Percentiles rank a stretch among this genome's conserved stretches.
phyloP scores from a whole-genome alignment of 2,888 invertebrate genomes.

The Cheilosia vulpina region DNA sequence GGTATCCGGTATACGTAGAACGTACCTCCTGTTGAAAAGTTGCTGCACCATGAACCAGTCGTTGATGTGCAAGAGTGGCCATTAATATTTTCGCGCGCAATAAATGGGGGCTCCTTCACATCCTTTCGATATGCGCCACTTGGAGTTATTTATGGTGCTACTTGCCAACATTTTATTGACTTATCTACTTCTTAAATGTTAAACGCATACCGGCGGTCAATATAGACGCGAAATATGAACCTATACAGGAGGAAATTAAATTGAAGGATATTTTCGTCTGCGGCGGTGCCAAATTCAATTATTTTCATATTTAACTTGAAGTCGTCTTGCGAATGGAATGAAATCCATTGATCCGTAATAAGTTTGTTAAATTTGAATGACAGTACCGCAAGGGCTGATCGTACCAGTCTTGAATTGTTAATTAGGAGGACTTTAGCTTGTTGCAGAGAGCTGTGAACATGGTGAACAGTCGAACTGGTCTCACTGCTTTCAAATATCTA shows the following conservation, averaged over 20 bases:
- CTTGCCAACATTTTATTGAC: constrained; percentile 35
- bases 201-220: constrained; percentile 24
- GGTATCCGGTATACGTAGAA: neutral
- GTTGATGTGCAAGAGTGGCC: constrained; percentile 13
- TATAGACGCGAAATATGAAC: neutral
- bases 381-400: no score
- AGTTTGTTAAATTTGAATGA: no score
- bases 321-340: no score
- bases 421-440: no score
- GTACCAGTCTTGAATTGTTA: no score
- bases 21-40: neutral
- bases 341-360: no score
- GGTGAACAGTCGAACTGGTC: no score
- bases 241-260: neutral
- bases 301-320: no score
- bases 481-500: no score
- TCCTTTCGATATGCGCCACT: constrained; percentile 23
- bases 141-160: constrained; percentile 34
- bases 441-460: no score
- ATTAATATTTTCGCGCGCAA: constrained; percentile 37
- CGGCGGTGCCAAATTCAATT: no score
- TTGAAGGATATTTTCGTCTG: neutral
- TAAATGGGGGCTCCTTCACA: neutral
- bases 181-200: constrained; percentile 41
- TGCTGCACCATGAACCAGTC: neutral